Base-by-base conservation (phyloP, 2,113 vertebrate genomes). In the Rhynchomys soricoides region DNA sequence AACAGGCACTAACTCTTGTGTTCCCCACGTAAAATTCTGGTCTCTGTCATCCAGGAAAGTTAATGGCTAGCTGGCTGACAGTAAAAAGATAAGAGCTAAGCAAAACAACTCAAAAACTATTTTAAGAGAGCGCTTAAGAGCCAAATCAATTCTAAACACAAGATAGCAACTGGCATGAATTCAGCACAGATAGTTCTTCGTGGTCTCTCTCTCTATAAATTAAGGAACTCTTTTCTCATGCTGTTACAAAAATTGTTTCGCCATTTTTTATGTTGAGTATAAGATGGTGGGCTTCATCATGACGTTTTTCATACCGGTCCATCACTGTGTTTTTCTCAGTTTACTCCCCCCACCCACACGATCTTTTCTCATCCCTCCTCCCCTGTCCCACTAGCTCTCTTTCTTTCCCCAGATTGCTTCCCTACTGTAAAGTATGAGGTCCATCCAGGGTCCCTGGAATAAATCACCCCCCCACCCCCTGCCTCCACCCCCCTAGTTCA, bases 51-150 rank as follows among this genome's bases (percentile, higher is more conserved):
- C 11, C 81, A 73, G 45, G 57, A 83, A 86, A 93, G 68, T 55
- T 45, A 92, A 68, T 64, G 16, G 40, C 5, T n/a, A 24, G n/a
- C 50, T 82, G 37, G 13, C 45, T 86, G 77, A 68, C 5, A 52
- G 24, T n/a, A 1, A 40, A 93, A 91, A 43, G 57, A 21, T 37
- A 82, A 55, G 29, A 91, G 83, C 5, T 78, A 37, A 95, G 92
- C 43, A 73, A 11, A 82, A 78, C 17, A 78, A 89, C 40, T 78
- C 31, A 37, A 73, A 85, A 74, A 9, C 37, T 55, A 83, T 93
- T 96, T 94, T 40, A 48, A 95, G 81, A 50, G 15, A 50, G 21
- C 78, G 52, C n/a, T 87, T 81, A 94, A 89, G 90, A 94, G 59
- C 22, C 64, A 64, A 87, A 52, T 93, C 31, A 88, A 0, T 93